Percentiles rank a stretch among this genome's conserved stretches.
Conservation (phyloP, 1,140 invertebrate species). For the Leptestheria dahalacensis region DNA sequence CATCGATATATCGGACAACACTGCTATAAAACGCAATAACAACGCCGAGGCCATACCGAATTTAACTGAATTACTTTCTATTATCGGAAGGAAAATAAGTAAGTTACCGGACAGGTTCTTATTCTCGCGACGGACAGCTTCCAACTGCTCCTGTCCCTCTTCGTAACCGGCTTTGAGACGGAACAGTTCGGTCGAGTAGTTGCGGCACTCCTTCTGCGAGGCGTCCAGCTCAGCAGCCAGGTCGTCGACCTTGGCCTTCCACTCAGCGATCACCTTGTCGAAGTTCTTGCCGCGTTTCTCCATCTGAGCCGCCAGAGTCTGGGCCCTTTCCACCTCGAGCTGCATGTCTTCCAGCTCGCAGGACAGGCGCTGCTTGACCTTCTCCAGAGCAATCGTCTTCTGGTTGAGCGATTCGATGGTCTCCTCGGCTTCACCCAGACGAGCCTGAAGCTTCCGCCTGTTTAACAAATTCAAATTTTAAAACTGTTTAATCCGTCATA, state of each 20-base stretch:
- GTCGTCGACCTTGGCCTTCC: constrained; percentile 98
- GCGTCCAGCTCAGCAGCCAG: constrained; percentile 92
- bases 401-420: constrained; percentile 93
- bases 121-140: constrained; percentile 95
- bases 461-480: too few relatives aligned
- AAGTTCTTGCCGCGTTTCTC: constrained; percentile 99
- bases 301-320: constrained; percentile 82
- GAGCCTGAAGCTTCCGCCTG: constrained; percentile 79
- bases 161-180: constrained; percentile 95
- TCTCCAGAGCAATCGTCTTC: constrained; percentile 90
- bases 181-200: constrained; percentile 98
- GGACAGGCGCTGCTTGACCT: constrained; percentile 88
- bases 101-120: constrained; percentile 68
- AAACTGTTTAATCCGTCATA: too few relatives aligned
- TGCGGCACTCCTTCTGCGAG: constrained; percentile 96
- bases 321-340: constrained; percentile 93
- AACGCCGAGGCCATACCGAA: too few relatives aligned
- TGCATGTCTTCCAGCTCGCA: constrained; percentile 97
- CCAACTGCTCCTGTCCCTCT: constrained; percentile 91
- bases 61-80: too few relatives aligned
- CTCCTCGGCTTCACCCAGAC: constrained; percentile 92
- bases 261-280: constrained; percentile 98
- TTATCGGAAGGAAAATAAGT: too few relatives aligned
- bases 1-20: too few relatives aligned
- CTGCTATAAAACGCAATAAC: too few relatives aligned